A percentile compares a stretch with the other conserved stretches of the same genome.
Conservation (phyloP, 2,797 vertebrate species). For the Peromyscus attwateri region DNA sequence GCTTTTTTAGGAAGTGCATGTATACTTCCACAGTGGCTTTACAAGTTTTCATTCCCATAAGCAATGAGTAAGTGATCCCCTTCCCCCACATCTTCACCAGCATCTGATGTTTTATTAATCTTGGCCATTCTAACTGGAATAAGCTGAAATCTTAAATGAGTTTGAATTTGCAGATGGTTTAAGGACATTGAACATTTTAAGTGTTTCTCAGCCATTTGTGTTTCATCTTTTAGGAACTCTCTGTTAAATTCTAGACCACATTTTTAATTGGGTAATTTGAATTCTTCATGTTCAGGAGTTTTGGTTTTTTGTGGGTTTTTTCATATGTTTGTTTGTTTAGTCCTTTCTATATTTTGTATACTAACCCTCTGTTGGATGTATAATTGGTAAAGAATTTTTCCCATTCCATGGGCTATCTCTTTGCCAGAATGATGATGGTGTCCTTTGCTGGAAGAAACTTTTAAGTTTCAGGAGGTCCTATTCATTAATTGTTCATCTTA, state of each 20-base stretch:
- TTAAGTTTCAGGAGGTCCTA: not conserved
- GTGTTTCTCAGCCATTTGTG: not conserved
- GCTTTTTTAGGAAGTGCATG: not conserved
- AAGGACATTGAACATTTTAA: not conserved
- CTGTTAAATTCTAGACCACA: not conserved
- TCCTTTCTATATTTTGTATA: not conserved
- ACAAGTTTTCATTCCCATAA: not conserved
- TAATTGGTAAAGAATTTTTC: not conserved
- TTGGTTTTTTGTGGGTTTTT: too few species aligned
- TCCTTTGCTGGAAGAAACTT: not conserved
- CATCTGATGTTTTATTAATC: not conserved
- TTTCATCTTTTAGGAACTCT: not conserved
- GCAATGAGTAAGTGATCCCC: not conserved
- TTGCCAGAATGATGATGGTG: not conserved
- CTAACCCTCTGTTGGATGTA: not conserved
- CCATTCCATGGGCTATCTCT: not conserved
- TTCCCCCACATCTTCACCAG: not conserved
- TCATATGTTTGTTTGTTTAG: not conserved
- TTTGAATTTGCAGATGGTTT: not conserved
- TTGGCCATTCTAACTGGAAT: not conserved
- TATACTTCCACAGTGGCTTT: not conserved
- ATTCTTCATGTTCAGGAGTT: not conserved
- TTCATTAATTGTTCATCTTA: not conserved
- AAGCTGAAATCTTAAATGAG: not conserved
- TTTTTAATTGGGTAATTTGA: not conserved